Base-by-base conservation (phyloP, 2,113 vertebrate genomes). In the Sarotherodon lohbergeri region DNA sequence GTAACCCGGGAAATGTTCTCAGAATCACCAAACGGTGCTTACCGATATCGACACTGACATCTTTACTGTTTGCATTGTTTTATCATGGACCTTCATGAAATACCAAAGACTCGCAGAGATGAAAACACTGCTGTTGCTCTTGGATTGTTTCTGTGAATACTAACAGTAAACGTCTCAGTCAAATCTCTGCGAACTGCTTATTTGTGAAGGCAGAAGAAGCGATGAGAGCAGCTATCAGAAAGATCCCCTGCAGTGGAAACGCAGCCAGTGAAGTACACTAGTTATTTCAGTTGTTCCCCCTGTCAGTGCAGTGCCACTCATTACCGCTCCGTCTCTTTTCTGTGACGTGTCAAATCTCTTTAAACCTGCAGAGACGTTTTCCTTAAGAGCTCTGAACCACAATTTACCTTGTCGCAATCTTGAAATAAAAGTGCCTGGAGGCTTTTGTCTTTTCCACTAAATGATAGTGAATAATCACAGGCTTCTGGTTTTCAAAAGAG, bases 381-480 rank as follows among this genome's bases (percentile, higher is more conserved):
- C 52, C 41, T 7, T 13, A 29, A 24, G 36, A 86, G 82, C 68
- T 83, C 41, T 68, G 84, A 90, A 89, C 84, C 56, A 84, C 82
- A 88, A 90, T 92, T 94, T 93, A 91, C 76, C 86, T 84, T 32
- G 81, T 90, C 57, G 22, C 83, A 66, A 34, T 91, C 76, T 81
- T 86, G 80, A 90, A 92, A 85, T 91, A 88, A 93, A 91, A 87
- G 24, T 78, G 90, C 91, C 91, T 46, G 80, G 8, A 78, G 91
- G 82, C 92, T 89, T 94, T 94, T 95, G 94, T 92, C 91, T 93
- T 61, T 85, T 24, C 54, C 57, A 80, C 80, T 86, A 86, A 92
- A 87, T 88, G 86, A 90, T 86, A 79, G 91, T 88, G 90, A 91
- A 90, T 93, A 94, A 95, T 94, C 91, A 91, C 84, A 89, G 73